Evolutionary conservation across 2,113 vertebrate genomes (phyloP), one percentile per base, ranked within the genome.

Genomic region (Myocastor coypus): DNA sequence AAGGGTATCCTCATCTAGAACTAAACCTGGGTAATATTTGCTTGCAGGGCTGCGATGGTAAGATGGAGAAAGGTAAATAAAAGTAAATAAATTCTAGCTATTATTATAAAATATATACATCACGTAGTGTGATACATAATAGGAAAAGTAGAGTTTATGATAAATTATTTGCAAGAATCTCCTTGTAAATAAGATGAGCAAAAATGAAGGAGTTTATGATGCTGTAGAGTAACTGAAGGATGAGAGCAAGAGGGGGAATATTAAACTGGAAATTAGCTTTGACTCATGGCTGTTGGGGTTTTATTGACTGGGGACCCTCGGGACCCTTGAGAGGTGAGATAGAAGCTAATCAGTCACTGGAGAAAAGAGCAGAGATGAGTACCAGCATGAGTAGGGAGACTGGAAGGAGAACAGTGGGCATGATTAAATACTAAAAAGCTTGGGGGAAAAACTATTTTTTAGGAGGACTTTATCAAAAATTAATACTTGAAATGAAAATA

Each of bases 401-500:
- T 30, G 17, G 64, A 3, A 30, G 28, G 22, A 57, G 28, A 61
- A 61, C 7, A 42, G 61, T 46, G 50, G 30, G 5, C 7, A 1
- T 55, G 19, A 52, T 83, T 80, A 83, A 77, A 71, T 82, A 69
- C 57, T 57, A 34, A 24, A 83, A n/a, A 11, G 9, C 46, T 83
- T 19, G 19, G 40, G n/a, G 22, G 71, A 32, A 52, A 94, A 83
- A 78, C 50, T 4, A 8, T 66, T 89, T 77, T 87, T 90, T 83
- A 87, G 66, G 55, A 89, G 46, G 64, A 9, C 14, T 77, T 89
- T 78, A 55, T 89, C 77, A 83, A 85, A 83, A 89, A 59, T 66
- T 84, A 81, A 55, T 57, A 20, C 17, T 88, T 91, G 42, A 81
- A 90, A 90, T 73, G 94, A 34, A 81, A 94, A 86, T 34, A 69